phyloP scores from a whole-genome alignment of 2,888 invertebrate genomes.

The Drosophila antonietae region DNA sequence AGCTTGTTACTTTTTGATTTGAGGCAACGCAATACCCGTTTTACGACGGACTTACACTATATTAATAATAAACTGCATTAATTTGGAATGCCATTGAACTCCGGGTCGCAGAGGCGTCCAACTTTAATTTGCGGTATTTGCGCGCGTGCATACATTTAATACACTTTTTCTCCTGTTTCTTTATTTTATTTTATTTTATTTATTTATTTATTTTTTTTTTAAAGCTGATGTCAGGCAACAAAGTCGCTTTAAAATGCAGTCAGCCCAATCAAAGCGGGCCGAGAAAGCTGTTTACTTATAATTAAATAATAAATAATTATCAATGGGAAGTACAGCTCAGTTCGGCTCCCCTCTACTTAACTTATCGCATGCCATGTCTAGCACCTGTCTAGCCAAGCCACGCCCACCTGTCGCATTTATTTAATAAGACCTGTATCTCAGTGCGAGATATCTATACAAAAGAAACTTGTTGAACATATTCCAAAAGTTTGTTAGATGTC shows the following conservation, averaged over 20 bases:
- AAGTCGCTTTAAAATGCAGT: conserved; percentile 48
- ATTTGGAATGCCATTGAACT: conserved; percentile 67
- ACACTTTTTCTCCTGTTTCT: conserved; percentile 12
- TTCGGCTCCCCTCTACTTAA: background rate
- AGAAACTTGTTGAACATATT: conserved; percentile 9
- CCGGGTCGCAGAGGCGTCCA: conserved; percentile 29
- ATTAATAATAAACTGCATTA: conserved; percentile 36
- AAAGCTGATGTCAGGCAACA: conserved; percentile 33
- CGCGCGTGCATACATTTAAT: conserved; percentile 61
- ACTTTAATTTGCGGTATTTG: conserved; percentile 46
- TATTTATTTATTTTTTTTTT: background rate
- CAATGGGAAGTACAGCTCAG: conserved; percentile 29
- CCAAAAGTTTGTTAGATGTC: conserved; percentile 9
- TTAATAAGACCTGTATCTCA: conserved; percentile 30
- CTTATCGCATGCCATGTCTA: conserved; percentile 48
- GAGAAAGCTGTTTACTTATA: conserved; percentile 45
- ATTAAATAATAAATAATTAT: conserved; percentile 32
- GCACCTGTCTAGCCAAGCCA: conserved; percentile 53
- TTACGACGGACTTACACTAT: background rate
- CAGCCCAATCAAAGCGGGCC: conserved; percentile 8
- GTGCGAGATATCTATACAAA: background rate
- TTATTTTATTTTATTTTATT: background rate
- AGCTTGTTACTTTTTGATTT: background rate
- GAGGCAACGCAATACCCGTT: background rate
- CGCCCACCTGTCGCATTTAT: conserved; percentile 46